These are phyloP conservation scores for Acanthopagrus latus DNA, from an alignment of 2,797 vertebrate species.

Conservation along the genomic window DNA sequence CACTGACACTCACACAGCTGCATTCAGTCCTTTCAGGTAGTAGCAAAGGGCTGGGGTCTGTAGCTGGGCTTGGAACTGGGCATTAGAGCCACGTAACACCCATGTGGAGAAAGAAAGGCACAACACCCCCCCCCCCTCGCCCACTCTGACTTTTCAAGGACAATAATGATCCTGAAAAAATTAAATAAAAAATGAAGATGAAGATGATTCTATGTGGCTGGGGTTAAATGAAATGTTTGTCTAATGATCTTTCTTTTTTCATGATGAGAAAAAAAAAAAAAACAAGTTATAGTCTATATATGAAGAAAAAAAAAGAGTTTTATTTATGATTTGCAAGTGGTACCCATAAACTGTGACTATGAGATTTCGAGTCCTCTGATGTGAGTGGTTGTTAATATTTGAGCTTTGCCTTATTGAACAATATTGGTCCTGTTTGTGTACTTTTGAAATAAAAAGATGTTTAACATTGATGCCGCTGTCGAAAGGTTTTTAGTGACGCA, in stretches of 20 bases:
- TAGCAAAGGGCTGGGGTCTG: conserved; percentile 64
- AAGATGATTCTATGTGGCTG: conserved; percentile 84
- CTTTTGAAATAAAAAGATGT: conserved; percentile 98
- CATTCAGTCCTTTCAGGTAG: conserved; percentile 68
- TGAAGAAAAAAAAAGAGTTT: conserved; percentile 65
- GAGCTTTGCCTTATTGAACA: conserved; percentile 93
- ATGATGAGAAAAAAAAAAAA: conserved; percentile 65
- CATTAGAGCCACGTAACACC: conserved; percentile 85
- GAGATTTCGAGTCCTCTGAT: conserved; percentile 80
- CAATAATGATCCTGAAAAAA: conserved; percentile 81
- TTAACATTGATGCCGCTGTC: conserved; percentile 80
- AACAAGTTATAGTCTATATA: conserved; percentile 60
- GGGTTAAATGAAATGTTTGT: conserved; percentile 86
- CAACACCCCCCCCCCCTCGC: conserved; percentile 78
- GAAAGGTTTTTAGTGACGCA: conserved; percentile 2
- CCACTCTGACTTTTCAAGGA: conserved; percentile 87
- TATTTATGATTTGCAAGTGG: conserved; percentile 85
- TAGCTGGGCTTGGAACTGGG: conserved; percentile 74
- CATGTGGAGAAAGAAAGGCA: conserved; percentile 79
- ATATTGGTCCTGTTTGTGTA: conserved; percentile 93
- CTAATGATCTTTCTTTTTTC: conserved; percentile 75
- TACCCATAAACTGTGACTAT: conserved; percentile 88
- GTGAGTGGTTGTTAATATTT: conserved; percentile 87
- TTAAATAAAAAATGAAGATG: conserved; percentile 45
- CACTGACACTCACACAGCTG: conserved; percentile 47